Evolutionary conservation across 2,797 vertebrate genomes (phyloP).

Genomic region (Syngnathus rostellatus): DNA sequence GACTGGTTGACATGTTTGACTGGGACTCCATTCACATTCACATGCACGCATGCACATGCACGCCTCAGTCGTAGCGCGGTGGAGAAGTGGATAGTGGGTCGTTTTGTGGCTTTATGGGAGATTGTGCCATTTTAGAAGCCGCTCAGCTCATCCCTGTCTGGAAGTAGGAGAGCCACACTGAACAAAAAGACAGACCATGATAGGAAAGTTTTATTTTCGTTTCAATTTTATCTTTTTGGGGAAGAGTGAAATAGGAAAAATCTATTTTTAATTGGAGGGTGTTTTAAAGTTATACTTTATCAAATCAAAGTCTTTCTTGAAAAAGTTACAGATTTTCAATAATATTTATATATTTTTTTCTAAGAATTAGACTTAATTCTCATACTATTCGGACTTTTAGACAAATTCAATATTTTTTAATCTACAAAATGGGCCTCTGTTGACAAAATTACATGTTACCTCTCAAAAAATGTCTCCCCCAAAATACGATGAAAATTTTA

Average conservation of each 20-base stretch:
- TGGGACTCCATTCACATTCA: slow-evolving; percentile 26
- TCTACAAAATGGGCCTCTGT: background rate
- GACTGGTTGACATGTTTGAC: slow-evolving; percentile 42
- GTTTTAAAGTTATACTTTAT: no score
- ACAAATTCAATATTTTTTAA: background rate
- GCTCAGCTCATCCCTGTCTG: slow-evolving; percentile 28
- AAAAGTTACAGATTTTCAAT: no score
- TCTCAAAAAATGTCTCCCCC: no score
- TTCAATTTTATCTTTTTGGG: slow-evolving; percentile 34
- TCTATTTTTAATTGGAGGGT: no score
- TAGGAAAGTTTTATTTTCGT: background rate
- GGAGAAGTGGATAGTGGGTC: slow-evolving; percentile 96
- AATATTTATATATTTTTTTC: no score
- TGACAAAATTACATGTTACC: background rate
- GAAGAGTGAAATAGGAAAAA: no score
- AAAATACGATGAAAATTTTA: no score
- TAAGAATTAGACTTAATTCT: no score
- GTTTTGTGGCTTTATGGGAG: slow-evolving; percentile 98
- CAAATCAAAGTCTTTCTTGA: no score
- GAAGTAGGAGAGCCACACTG: background rate
- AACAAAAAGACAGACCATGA: background rate
- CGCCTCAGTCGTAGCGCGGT: slow-evolving; percentile 23
- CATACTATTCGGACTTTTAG: background rate
- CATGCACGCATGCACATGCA: slow-evolving; percentile 14
- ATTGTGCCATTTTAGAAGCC: slow-evolving; percentile 40